Evolutionary conservation across 2,113 vertebrate genomes (phyloP), one percentile per base, ranked within the genome.

Genomic region (Phalacrocorax pelagicus): DNA sequence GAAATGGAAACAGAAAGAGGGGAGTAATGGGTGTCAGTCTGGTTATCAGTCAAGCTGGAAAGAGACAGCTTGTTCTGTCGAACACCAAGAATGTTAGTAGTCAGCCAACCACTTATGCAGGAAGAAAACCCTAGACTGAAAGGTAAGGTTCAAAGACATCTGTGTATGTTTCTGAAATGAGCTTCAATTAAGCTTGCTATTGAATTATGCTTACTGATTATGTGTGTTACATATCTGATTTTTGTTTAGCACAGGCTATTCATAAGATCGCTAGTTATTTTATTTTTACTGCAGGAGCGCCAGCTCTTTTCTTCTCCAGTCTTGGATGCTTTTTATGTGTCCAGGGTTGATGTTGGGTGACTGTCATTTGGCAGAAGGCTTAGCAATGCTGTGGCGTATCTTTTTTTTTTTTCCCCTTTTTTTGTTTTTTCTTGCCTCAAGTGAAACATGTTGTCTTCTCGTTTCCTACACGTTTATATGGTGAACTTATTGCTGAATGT

Each of bases 81-180:
- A 96, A 59, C 96, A 95, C 78, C 66, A 83, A 81, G 84, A 73
- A 66, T 92, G 89, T 91, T 83, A 77, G 87, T 87, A 97, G 89
- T 81, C 74, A 97, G 95, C 95, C 92, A 96, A 30, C 51, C 92
- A 91, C 81, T 97, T 97, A 88, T 71, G 86, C 87, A 88, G 89
- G 84, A 96, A 89, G 94, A 79, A 91, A 95, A 82, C 73, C 55
- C 51, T 91, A 96, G 58, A 90, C 86, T 94, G 94, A 96, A 96
- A 97, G 96, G 95, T 97, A 96, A 96, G 93, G 74, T 92, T 95
- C 86, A 90, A 95, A 97, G 92, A 87, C 92, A 95, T 96, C 87
- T 96, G 81, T 80, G 86, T 95, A 21, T 95, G 94, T 94, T 95
- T 95, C 87, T 90, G 97, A 97, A 94, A 96, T 94, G 93, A 92